A percentile compares a stretch with the other conserved stretches of the same genome.
phyloP scores from a whole-genome alignment of 35 echinoderm and acorn worm species.

The Acanthaster planci region DNA sequence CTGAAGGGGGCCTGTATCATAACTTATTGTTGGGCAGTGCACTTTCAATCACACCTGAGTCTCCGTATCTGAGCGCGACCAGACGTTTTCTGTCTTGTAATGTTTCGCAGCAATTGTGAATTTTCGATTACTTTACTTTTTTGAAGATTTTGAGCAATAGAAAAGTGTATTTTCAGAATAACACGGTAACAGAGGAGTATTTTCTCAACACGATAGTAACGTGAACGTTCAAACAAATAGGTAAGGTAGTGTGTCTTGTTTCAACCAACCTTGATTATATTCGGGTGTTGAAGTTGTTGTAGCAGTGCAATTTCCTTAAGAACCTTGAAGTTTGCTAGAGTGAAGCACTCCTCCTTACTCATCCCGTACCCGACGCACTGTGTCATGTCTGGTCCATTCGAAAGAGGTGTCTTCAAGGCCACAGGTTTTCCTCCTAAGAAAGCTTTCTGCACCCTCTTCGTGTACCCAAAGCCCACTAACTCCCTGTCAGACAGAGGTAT shows the following conservation, averaged over 20 bases:
- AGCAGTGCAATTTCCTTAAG: conserved; percentile 75
- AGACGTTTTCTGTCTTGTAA: too few relatives aligned
- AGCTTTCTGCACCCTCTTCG: conserved; percentile 41
- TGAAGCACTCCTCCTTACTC: conserved; percentile 39
- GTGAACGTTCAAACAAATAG: too few relatives aligned
- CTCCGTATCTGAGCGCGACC: too few relatives aligned
- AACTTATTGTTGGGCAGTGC: too few relatives aligned
- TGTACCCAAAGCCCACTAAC: conserved; percentile 46
- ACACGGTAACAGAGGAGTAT: too few relatives aligned
- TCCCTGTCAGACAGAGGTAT: conserved; percentile 13
- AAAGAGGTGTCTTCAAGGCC: conserved; percentile 35
- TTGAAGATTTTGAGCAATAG: too few relatives aligned
- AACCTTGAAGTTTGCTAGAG: conserved; percentile 76
- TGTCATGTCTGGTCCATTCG: conserved; percentile 30
- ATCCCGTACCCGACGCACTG: conserved; percentile 36
- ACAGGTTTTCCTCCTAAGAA: conserved; percentile 31
- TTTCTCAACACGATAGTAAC: too few relatives aligned
- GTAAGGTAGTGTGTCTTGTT: background rate
- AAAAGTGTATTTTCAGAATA: too few relatives aligned
- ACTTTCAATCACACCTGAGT: too few relatives aligned
- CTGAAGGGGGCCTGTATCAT: too few relatives aligned
- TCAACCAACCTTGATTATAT: conserved; percentile 72
- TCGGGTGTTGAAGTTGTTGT: conserved; percentile 69
- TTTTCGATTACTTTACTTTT: too few relatives aligned
- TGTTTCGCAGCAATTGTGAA: too few relatives aligned